phyloP scores from a whole-genome alignment of 2,113 vertebrate species.

The Vulpes lagopus region DNA sequence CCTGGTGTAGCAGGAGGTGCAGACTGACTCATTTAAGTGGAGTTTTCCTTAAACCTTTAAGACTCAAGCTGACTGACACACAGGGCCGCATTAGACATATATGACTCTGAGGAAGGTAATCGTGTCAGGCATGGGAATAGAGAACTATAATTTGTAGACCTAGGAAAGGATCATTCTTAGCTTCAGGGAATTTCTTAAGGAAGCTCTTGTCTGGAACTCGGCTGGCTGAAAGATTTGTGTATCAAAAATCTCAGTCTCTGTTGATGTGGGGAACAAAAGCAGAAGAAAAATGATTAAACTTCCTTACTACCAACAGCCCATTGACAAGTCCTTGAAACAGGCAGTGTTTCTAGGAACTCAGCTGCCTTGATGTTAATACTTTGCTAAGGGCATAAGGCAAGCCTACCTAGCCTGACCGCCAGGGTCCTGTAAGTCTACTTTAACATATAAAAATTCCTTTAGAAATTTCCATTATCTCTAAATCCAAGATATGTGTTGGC shows the following conservation, averaged over 20 bases:
- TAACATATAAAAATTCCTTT: too few species aligned
- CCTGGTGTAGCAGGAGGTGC: not conserved
- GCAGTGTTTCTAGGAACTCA: too few species aligned
- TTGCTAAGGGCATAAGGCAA: too few species aligned
- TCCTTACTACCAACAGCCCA: too few species aligned
- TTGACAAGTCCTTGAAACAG: too few species aligned
- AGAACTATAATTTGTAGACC: slow-evolving; percentile 4
- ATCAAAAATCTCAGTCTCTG: not conserved
- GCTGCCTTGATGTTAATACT: too few species aligned
- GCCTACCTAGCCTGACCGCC: too few species aligned
- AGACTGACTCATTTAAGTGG: not conserved
- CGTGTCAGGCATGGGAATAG: not conserved
- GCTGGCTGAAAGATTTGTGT: not conserved
- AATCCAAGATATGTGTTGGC: too few species aligned
- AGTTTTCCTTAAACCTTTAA: not conserved
- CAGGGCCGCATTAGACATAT: not conserved
- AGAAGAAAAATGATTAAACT: too few species aligned
- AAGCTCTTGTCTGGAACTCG: slow-evolving; percentile 21
- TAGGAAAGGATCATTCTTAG: not conserved
- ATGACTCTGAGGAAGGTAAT: not conserved
- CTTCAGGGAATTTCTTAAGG: not conserved
- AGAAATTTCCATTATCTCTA: too few species aligned
- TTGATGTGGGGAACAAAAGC: too few species aligned
- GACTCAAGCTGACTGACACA: not conserved
- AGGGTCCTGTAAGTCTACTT: too few species aligned